phyloP scores from a whole-genome alignment of 1,140 invertebrate genomes.

The Euura saliciscinereae region DNA sequence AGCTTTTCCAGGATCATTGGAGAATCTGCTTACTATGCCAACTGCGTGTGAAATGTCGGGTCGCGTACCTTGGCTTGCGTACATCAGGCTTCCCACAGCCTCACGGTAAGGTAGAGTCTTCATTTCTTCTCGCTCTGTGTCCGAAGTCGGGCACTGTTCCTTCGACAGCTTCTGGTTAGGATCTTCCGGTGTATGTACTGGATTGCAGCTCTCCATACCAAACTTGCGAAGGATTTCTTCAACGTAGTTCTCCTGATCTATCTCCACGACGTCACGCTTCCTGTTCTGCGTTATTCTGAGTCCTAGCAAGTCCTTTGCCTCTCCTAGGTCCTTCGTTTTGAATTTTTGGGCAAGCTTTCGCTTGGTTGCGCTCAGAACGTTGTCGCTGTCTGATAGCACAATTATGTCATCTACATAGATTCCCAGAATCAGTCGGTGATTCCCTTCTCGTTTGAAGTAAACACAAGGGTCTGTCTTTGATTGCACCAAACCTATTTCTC shows the following conservation, averaged over 20 bases:
- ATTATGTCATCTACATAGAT: constrained; percentile 49
- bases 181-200: constrained; percentile 25
- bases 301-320: constrained; percentile 29
- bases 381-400: constrained; percentile 29
- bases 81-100: constrained; percentile 43
- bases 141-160: constrained; percentile 22
- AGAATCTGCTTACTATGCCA: constrained; percentile 27
- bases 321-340: constrained; percentile 34
- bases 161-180: constrained; percentile 35
- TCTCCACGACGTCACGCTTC: constrained; percentile 16
- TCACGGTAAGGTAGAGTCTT: constrained; percentile 37
- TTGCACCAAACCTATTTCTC: constrained; percentile 30
- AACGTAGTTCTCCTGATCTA: constrained; percentile 31
- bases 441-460: constrained; percentile 29
- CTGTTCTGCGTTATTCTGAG: constrained; percentile 26
- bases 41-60: constrained; percentile 48
- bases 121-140: constrained; percentile 17
- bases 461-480: constrained; percentile 40
- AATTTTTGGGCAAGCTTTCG: constrained; percentile 27
- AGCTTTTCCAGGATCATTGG: constrained; percentile 24
- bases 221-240: constrained; percentile 37
- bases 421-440: constrained; percentile 29
- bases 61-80: constrained; percentile 39
- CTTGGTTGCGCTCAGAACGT: constrained; percentile 16
- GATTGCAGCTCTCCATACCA: constrained; percentile 32